Base-by-base conservation (phyloP, 1,140 invertebrate genomes). In the Gryon sp. region DNA sequence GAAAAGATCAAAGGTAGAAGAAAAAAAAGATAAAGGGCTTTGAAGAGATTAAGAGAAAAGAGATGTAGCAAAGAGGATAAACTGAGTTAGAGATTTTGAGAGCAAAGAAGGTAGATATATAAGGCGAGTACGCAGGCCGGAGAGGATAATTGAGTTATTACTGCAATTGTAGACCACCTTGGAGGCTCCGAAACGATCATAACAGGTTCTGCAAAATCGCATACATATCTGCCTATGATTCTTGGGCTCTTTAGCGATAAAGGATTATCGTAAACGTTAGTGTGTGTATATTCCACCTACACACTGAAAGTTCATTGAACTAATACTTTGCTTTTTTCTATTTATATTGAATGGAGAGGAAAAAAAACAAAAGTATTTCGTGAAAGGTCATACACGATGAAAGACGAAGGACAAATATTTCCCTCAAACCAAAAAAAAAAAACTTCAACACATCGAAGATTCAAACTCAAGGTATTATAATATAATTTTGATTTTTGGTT, bases 81-180 rank as follows among this genome's bases (percentile, higher is more conserved):
- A 77, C 78, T 75, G 84, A 87, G 87, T 84, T 85, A 89, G 86
- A 89, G 87, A 89, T 87, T n/a, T 87, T 85, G 84, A 87, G 87
- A 88, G 86, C 85, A 87, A 88, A 88, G 84, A 86, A 88, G 86
- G 86, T 84, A 87, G 86, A 88, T 87, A n/a, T n/a, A n/a, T n/a
- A n/a, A 88, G 86, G 87, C 84, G 86, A 86, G 82, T 83, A 85
- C 84, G 78, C 65, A 57, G 83, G 82, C n/a, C 83, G 79, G 84
- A 88, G 87, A 88, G 84, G 87, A 89, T 89, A 89, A 89, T 89
- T 88, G 88, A 89, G 88, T 89, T 89, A 89, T 89, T 89, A 89
- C 87, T 89, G 86, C 88, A 89, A 89, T 89, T 88, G 88, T 89
- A 89, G 88, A 89, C 88, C 88, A 89, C 88, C 88, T 88, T 89